phyloP scores from a whole-genome alignment of 1,140 invertebrate genomes.

The Thalassaphorura encarpata region DNA sequence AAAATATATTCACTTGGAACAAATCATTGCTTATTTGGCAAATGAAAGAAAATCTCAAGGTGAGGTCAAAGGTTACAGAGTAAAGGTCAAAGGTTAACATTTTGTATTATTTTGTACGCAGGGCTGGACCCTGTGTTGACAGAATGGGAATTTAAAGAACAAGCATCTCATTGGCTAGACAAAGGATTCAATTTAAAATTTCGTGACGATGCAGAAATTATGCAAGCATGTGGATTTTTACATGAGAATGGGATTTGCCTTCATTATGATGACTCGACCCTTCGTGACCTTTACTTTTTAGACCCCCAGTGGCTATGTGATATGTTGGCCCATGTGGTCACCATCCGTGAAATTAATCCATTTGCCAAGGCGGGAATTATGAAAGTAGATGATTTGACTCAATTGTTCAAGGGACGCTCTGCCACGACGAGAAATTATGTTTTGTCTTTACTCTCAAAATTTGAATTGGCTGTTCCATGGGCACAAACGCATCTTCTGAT shows the following conservation, averaged over 20 bases:
- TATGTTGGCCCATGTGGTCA: conserved; percentile 91
- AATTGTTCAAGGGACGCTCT: conserved; percentile 70
- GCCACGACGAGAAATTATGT: conserved; percentile 62
- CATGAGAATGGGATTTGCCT: conserved; percentile 97
- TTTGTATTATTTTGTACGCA: conserved; percentile 36
- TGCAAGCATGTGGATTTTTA: conserved; percentile 66
- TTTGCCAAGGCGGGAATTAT: conserved; percentile 87
- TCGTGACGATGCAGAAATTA: conserved; percentile 31
- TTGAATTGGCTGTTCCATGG: conserved; percentile 96
- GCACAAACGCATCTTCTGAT: conserved; percentile 75
- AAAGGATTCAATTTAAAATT: conserved; percentile 28
- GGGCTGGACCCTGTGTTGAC: conserved; percentile 77
- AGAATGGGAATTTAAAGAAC: conserved; percentile 68
- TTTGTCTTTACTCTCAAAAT: conserved; percentile 85
- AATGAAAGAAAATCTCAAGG: conserved; percentile 46
- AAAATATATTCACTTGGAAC: conserved; percentile 87
- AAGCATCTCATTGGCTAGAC: conserved; percentile 27
- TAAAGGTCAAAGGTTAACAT: not conserved
- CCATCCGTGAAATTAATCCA: conserved; percentile 90
- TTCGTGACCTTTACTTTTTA: conserved; percentile 89
- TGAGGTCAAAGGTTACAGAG: not conserved
- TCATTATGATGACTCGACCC: conserved; percentile 92
- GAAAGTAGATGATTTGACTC: conserved; percentile 85
- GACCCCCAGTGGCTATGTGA: conserved; percentile 99
- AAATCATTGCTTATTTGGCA: conserved; percentile 72